Evolutionary conservation across 2,888 invertebrate genomes (phyloP).

Genomic region (Myopa testacea): DNA sequence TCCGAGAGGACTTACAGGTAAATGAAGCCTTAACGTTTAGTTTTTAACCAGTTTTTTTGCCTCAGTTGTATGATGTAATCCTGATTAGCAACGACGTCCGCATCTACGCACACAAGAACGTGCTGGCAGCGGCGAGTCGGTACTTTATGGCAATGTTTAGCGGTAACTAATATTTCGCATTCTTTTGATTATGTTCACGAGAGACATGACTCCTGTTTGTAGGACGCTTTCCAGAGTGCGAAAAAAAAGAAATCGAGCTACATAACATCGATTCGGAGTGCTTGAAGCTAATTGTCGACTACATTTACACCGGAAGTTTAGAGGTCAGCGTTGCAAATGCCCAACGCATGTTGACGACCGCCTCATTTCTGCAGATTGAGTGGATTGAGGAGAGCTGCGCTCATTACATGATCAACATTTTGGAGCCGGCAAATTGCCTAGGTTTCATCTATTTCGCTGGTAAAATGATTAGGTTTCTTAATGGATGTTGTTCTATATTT

Average conservation of each 20-base stretch:
- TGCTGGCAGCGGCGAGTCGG: constrained; percentile 56
- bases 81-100: constrained; percentile 47
- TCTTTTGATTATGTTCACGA: not conserved
- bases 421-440: constrained; percentile 54
- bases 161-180: constrained; percentile 42
- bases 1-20: constrained; percentile 50
- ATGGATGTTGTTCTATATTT: not conserved
- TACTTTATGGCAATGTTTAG: constrained; percentile 57
- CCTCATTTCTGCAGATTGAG: constrained; percentile 54
- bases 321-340: constrained; percentile 50
- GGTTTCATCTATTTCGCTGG: constrained; percentile 54
- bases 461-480: constrained; percentile 29
- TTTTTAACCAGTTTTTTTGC: not conserved
- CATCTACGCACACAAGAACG: constrained; percentile 53
- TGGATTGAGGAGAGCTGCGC: constrained; percentile 53
- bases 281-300: constrained; percentile 52
- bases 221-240: constrained; percentile 55
- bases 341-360: constrained; percentile 51
- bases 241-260: constrained; percentile 51
- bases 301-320: constrained; percentile 54
- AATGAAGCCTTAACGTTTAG: not conserved
- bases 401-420: constrained; percentile 48
- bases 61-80: constrained; percentile 53
- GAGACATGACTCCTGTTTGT: not conserved
- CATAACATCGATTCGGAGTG: constrained; percentile 52